A percentile compares a stretch with the other conserved stretches of the same genome.
Evolutionary conservation across 2,113 vertebrate genomes (phyloP).

Genomic region (Ammodytes dubius): DNA sequence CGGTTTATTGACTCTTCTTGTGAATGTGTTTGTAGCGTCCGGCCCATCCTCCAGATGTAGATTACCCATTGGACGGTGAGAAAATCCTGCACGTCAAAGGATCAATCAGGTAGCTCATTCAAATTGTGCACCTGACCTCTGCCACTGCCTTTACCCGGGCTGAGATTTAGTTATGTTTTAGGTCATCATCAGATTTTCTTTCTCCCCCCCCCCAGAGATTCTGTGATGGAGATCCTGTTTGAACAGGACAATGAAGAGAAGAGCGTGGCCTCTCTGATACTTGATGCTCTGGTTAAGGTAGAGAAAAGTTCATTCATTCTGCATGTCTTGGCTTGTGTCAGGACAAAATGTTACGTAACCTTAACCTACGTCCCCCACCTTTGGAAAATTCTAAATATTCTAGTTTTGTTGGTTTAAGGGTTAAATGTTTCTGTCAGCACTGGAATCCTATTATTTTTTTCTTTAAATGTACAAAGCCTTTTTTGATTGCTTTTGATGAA

Average conservation of each 20-base stretch:
- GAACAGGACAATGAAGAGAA: conserved; percentile 99
- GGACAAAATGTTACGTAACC: background rate
- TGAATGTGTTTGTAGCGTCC: conserved; percentile 87
- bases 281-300: conserved; percentile 96
- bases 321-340: background rate
- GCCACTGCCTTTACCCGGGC: background rate
- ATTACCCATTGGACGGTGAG: conserved; percentile 95
- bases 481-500: no score
- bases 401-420: background rate
- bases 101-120: conserved; percentile 89
- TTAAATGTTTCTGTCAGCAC: no score
- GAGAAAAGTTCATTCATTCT: background rate
- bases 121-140: background rate
- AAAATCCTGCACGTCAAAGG: conserved; percentile 96
- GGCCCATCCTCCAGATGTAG: conserved; percentile 91
- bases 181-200: background rate
- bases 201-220: conserved; percentile 86
- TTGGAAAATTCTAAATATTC: background rate
- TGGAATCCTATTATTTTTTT: no score
- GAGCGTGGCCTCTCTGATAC: conserved; percentile 94
- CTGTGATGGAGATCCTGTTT: conserved; percentile 95
- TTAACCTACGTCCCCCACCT: background rate
- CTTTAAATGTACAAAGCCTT: no score
- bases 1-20: background rate
- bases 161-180: background rate